Percentiles rank a stretch among this genome's conserved stretches.
These are phyloP conservation scores for Telmatochromis sp. DNA, from an alignment of 2,113 vertebrate genomes.

Conservation along the genomic window DNA sequence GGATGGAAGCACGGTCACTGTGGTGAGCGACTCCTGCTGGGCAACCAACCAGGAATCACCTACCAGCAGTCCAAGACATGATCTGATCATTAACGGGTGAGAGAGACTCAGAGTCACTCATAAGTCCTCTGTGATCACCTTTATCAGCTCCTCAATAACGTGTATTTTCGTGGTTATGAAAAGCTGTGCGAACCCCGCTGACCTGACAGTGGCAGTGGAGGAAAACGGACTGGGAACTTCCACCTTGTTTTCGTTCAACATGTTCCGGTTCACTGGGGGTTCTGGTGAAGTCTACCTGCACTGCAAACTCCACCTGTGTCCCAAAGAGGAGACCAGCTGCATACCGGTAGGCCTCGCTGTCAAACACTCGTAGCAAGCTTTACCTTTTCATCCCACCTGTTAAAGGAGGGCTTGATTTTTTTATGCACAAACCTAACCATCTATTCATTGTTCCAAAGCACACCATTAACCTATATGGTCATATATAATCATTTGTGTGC, in stretches of 20 bases:
- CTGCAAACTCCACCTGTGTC: background rate
- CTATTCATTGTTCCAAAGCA: background rate
- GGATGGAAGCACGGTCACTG: background rate
- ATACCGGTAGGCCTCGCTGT: background rate
- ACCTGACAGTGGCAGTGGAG: background rate
- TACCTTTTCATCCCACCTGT: no score
- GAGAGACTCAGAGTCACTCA: background rate
- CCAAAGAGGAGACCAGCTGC: background rate
- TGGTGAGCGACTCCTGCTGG: background rate
- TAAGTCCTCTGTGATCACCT: background rate
- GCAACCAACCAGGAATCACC: background rate
- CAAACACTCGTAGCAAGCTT: background rate
- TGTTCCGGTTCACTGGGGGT: slow-evolving; percentile 2
- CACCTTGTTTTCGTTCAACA: slow-evolving; percentile 12
- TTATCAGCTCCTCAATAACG: background rate
- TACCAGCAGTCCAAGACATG: background rate
- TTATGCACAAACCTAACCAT: background rate
- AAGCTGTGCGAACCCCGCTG: background rate
- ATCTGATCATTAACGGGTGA: background rate
- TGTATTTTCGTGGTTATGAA: background rate
- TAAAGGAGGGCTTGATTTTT: background rate
- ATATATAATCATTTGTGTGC: background rate
- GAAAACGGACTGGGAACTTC: background rate
- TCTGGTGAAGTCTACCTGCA: background rate
- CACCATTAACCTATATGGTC: background rate